Evolutionary conservation across 2,888 invertebrate genomes (phyloP), one percentile per base, ranked within the genome.

Genomic region (Conomelus anceps): DNA sequence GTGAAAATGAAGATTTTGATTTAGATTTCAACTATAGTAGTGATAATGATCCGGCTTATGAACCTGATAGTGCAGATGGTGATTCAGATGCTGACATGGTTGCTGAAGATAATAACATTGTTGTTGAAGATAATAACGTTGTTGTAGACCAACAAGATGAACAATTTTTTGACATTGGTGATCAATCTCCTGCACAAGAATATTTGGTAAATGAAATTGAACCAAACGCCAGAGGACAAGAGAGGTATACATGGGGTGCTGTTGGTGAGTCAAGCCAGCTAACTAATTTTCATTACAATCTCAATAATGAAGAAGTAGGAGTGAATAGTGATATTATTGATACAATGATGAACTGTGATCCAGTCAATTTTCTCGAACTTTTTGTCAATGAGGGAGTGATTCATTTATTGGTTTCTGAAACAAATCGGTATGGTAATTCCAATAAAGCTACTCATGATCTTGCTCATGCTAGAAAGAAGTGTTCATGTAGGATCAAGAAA

Each of bases 341-440:
- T 24, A 86, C 86, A 3, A 23, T 86, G 24, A 23, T 26, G 84
- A 26, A 89, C 84, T 41, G 84, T 41, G 24, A 34, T 26, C 90
- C 90, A 41, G 23, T 87, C 23, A 87, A 90, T 89, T 87, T 89
- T 84, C 22, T 88, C 87, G 85, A 24, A 26, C 34, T 88, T 41
- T 87, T 89, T 22, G 41, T 90, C n/a, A 89, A 41, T 86, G 84
- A 17, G 20, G 89, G 88, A 23, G n/a, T 89, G 29, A 87, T 89
- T 22, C 23, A 89, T 90, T 41, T 90, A 13, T 84, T 90, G 29
- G 89, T 88, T 7, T 22, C 20, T 22, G 87, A 90, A 89, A 90
- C 90, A 23, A 87, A 89, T 26, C 23, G 87, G 41, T 90, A 90
- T 87, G 89, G 88, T 84, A 26, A 86, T 23, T 26, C 20, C 22